These are phyloP conservation scores for Aurelia coerulea DNA, from an alignment of 30 jellyfish, hydroid and myxozoan genomes.

Conservation along the genomic window DNA sequence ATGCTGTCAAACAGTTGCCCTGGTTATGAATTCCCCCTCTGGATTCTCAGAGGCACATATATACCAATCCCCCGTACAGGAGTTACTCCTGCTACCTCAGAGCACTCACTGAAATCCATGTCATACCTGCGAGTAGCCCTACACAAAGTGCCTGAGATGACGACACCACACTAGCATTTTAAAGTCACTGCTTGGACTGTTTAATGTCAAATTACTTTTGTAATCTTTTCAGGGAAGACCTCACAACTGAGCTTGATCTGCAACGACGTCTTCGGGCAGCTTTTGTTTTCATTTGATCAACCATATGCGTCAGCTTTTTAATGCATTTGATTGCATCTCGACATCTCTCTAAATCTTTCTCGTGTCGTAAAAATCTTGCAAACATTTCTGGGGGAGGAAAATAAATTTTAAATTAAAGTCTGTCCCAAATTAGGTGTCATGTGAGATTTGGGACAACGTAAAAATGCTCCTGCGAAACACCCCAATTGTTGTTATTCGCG, in stretches of 20 bases:
- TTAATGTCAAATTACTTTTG: slow-evolving; percentile 22
- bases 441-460: too few relatives aligned
- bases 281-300: slow-evolving; percentile 59
- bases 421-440: too few relatives aligned
- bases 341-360: slow-evolving; percentile 47
- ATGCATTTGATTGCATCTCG: slow-evolving; percentile 26
- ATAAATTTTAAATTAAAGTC: background rate
- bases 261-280: slow-evolving; percentile 74
- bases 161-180: slow-evolving; percentile 4
- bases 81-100: too few relatives aligned
- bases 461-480: too few relatives aligned
- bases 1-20: too few relatives aligned
- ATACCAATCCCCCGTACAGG: too few relatives aligned
- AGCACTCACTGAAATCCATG: too few relatives aligned
- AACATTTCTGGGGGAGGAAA: slow-evolving; percentile 43
- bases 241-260: slow-evolving; percentile 51
- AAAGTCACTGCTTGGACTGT: slow-evolving; percentile 29
- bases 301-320: slow-evolving; percentile 48
- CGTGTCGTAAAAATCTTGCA: slow-evolving; percentile 45
- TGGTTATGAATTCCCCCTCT: too few relatives aligned
- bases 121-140: too few relatives aligned
- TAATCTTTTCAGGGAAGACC: slow-evolving; percentile 32
- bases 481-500: too few relatives aligned
- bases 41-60: too few relatives aligned
- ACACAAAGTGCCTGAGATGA: too few relatives aligned